Evolutionary conservation across 2,888 invertebrate genomes (phyloP), one percentile per base, ranked within the genome.

Genomic region (Electrophaes corylata): DNA sequence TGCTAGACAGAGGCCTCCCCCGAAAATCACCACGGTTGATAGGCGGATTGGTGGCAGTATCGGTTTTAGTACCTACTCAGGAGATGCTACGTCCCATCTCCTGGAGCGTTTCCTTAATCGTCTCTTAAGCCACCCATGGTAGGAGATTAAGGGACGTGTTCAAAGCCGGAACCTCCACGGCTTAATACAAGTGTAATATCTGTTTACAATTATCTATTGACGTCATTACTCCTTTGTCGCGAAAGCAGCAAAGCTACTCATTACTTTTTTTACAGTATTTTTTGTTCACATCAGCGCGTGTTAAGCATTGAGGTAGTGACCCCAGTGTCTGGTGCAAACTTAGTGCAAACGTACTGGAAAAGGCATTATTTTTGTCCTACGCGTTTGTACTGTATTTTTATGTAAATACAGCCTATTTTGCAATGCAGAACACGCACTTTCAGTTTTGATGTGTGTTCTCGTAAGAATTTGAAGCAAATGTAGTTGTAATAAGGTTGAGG

Each of bases 331-430:
- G 53, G 86, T 86, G 78, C 87, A 81, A 76, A 70, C 49, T 79
- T 2, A 66, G 87, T 86, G 77, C 75, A 84, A 46, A 68, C 73
- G 81, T 63, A 86, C 79, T 62, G 47, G 64, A 23, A 43, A 10
- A 46, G 19, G 52, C 23, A 48, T 20, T 37, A 37, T n/a, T 14
- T 20, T 37, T 45, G 5, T 11, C 19, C 14, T 12, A 4, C 29
- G 20, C 14, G 37, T 56, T 49, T 37, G 29, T 10, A 53, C 56
- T 49, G 31, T 47, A 19, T 3, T 6, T 5, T 3, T 6, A 6
- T 14, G 11, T 8, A 3, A 18, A 57, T 52, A 60, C 19, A 48
- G 66, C 44, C 44, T 58, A 43, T 2, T 46, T 56, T 64, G 10
- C 58, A 37, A 37, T 49, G 51, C 19, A 2, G 1, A 5, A 4